Percentiles rank a stretch among this genome's conserved stretches.
Evolutionary conservation across 2,888 invertebrate genomes (phyloP).

Genomic region (Scaptomyza caliginosa): DNA sequence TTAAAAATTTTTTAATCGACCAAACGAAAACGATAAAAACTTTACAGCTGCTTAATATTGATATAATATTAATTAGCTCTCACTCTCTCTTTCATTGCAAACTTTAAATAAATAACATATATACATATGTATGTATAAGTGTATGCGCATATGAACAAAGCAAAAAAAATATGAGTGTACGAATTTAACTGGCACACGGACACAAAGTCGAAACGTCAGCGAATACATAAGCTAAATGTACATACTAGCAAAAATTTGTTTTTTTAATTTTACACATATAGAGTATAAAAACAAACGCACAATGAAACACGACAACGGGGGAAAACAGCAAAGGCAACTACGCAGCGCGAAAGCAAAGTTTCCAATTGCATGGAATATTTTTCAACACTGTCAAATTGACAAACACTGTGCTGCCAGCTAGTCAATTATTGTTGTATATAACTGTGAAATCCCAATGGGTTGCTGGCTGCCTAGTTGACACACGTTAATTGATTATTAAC

Average conservation of each 20-base stretch:
- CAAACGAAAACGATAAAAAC: conserved; percentile 9
- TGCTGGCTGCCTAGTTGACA: conserved; percentile 15
- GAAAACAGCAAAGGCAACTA: conserved; percentile 44
- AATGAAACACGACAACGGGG: conserved; percentile 40
- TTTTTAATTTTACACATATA: background rate
- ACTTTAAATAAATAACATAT: conserved; percentile 16
- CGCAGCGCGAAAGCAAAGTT: conserved; percentile 57
- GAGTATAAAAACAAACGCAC: conserved; percentile 15
- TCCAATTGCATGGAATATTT: conserved; percentile 34
- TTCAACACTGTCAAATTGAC: conserved; percentile 54
- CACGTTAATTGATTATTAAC: conserved; percentile 42
- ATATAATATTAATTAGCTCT: conserved; percentile 29
- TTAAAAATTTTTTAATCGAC: conserved; percentile 21
- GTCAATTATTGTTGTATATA: conserved; percentile 39
- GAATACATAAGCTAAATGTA: conserved; percentile 26
- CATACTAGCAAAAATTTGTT: conserved; percentile 10
- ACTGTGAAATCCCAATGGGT: conserved; percentile 30
- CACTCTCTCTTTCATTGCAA: conserved; percentile 53
- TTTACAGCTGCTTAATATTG: conserved; percentile 14
- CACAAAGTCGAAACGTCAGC: conserved; percentile 33
- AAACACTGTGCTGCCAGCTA: conserved; percentile 49
- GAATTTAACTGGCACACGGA: conserved; percentile 30
- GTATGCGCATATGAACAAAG: conserved; percentile 31
- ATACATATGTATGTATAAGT: conserved; percentile 12
- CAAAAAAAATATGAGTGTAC: conserved; percentile 23